Conservation (phyloP, 2,888 invertebrate species). For the Perithous albicinctus region DNA sequence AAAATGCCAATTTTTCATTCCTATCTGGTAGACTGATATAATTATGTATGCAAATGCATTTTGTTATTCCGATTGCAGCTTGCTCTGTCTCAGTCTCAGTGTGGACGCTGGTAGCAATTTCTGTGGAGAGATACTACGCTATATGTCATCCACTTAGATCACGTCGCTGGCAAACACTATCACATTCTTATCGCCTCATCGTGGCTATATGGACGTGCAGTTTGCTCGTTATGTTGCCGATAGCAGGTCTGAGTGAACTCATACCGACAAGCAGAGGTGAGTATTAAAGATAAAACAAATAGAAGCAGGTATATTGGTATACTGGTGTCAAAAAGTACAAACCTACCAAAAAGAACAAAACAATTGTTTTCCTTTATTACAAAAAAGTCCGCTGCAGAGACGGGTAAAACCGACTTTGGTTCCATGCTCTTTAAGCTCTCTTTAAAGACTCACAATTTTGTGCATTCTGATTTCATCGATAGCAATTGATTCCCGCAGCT, state of each 20-base stretch:
- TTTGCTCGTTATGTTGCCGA: slow-evolving; percentile 88
- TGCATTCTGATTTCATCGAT: not conserved
- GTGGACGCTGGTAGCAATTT: slow-evolving; percentile 92
- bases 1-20: too few species aligned
- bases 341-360: not conserved
- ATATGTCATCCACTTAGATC: slow-evolving; percentile 92
- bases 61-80: slow-evolving; percentile 85
- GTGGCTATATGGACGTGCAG: slow-evolving; percentile 88
- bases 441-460: not conserved
- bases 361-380: not conserved
- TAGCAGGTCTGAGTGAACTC: slow-evolving; percentile 87
- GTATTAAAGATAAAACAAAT: not conserved
- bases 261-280: slow-evolving; percentile 85
- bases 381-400: not conserved
- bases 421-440: not conserved
- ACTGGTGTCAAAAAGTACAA: not conserved
- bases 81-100: slow-evolving; percentile 91
- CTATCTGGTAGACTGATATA: too few species aligned
- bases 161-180: slow-evolving; percentile 90
- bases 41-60: not conserved
- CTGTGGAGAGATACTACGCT: slow-evolving; percentile 92
- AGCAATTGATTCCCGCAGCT: not conserved
- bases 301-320: not conserved
- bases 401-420: not conserved
- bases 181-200: slow-evolving; percentile 91